phyloP scores from a whole-genome alignment of 2,113 vertebrate genomes.

The Pantherophis guttatus region DNA sequence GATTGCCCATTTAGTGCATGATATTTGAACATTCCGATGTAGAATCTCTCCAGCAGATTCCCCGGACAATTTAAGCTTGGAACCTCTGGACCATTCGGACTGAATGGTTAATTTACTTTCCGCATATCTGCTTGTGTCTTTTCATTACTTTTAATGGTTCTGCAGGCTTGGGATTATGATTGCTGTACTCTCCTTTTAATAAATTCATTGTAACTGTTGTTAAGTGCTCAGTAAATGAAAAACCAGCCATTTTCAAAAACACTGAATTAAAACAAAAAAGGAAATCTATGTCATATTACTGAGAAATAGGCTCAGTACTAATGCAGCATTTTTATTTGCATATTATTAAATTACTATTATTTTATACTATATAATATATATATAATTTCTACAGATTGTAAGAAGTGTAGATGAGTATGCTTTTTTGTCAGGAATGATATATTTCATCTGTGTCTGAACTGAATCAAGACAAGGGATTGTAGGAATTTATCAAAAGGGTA shows the following conservation, averaged over 20 bases:
- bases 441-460: constrained; percentile 56
- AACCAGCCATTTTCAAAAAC: constrained; percentile 49
- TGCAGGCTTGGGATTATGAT: constrained; percentile 51
- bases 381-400: constrained; percentile 37
- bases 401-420: not conserved
- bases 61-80: not conserved
- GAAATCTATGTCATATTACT: constrained; percentile 32
- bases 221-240: constrained; percentile 62
- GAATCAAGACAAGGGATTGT: constrained; percentile 59
- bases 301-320: constrained; percentile 11
- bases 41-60: constrained; percentile 27
- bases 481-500: constrained; percentile 62
- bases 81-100: constrained; percentile 25
- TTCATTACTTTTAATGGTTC: constrained; percentile 58
- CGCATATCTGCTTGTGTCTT: constrained; percentile 49
- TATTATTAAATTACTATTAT: constrained; percentile 29
- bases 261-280: not conserved
- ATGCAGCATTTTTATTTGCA: constrained; percentile 57
- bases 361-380: not conserved
- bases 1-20: constrained; percentile 4
- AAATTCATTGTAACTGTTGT: constrained; percentile 52
- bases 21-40: constrained; percentile 32
- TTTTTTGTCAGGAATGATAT: constrained; percentile 49
- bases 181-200: constrained; percentile 46
- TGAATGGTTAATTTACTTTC: constrained; percentile 44